Evolutionary conservation across 2,888 invertebrate species (phyloP).

Genomic region (Axea sp.): DNA sequence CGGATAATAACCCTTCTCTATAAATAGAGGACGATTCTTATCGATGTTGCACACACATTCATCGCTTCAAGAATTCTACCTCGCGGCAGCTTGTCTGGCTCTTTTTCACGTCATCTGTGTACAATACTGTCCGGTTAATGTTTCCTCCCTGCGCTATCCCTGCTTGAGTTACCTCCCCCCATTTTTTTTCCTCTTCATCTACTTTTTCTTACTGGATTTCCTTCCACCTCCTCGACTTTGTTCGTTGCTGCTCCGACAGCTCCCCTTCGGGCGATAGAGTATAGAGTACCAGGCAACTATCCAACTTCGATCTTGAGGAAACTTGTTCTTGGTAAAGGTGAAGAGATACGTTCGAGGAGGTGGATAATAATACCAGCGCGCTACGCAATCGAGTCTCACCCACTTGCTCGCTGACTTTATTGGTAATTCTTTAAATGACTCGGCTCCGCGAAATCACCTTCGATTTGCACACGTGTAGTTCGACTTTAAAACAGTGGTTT

Average conservation of each 20-base stretch:
- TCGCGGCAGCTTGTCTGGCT: conserved; percentile 16
- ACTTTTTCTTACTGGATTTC: conserved; percentile 23
- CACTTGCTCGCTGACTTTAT: not conserved
- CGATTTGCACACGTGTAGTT: too few relatives aligned
- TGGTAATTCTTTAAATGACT: not conserved
- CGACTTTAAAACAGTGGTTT: too few relatives aligned
- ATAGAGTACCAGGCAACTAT: conserved; percentile 31
- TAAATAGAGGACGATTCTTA: conserved; percentile 54
- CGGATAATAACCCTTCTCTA: conserved; percentile 62
- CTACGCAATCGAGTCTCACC: conserved; percentile 12
- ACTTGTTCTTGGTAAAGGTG: conserved; percentile 35
- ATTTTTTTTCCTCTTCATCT: conserved; percentile 30
- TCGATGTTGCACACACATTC: conserved; percentile 13
- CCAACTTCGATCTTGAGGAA: conserved; percentile 32
- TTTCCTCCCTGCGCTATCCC: conserved; percentile 3
- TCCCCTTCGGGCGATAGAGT: conserved; percentile 34
- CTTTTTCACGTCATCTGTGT: conserved; percentile 19
- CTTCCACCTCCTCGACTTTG: conserved; percentile 25
- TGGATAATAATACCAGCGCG: conserved; percentile 8
- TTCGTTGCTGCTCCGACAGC: conserved; percentile 25
- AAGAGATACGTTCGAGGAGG: conserved; percentile 30
- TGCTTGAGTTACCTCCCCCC: conserved; percentile 5
- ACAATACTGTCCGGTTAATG: conserved; percentile 24
- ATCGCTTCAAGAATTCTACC: conserved; percentile 3
- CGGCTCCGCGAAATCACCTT: not conserved